Evolutionary conservation across 2,797 vertebrate species (phyloP), one percentile per base, ranked within the genome.

Genomic region (Coendou prehensilis): DNA sequence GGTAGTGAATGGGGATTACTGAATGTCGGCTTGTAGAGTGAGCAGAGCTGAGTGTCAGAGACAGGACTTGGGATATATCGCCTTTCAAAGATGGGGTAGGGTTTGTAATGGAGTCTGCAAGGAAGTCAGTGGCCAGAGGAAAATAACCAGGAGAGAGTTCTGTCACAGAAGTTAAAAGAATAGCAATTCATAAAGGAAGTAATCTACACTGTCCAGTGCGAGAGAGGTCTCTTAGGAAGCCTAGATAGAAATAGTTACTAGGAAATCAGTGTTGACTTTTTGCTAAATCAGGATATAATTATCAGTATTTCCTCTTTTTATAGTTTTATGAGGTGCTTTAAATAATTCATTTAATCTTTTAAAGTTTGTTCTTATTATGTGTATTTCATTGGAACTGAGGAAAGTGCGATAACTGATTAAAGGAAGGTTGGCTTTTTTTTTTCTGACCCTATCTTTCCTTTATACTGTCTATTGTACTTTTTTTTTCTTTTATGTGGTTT

Each of bases 241-340:
- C 85, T 82, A 37, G 23, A 73, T 63, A 17, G 45, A 73, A 33
- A 47, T 76, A 95, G 64, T 41, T 84, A 10, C 41, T 71, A 93
- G 80, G 26, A 91, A 84, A 69, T 81, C 61, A 80, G 10, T 64
- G 10, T 64, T 91, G 57, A 73, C 20, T 64, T 17, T 6, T 76
- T 73, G 54, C 71, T 54, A 61, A 87, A 64, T 95, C 69, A 81
- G 67, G 47, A 78, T 82, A 89, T 87, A 56, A 17, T 57, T 18
- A n/a, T 37, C 26, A 41, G 0, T 69, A 22, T 78, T 81, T 91
- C 57, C 57, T 93, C 69, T 59, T 79, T 52, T 87, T 87, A 73
- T 61, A 93, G 41, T 45, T 56, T 87, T 91, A 26, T 33, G 76
- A 93, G 28, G 47, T 85, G 28, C 76, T 95, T 94, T 78, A 83